Conservation (phyloP, 2,113 vertebrate species). For the Epinephelus lanceolatus region DNA sequence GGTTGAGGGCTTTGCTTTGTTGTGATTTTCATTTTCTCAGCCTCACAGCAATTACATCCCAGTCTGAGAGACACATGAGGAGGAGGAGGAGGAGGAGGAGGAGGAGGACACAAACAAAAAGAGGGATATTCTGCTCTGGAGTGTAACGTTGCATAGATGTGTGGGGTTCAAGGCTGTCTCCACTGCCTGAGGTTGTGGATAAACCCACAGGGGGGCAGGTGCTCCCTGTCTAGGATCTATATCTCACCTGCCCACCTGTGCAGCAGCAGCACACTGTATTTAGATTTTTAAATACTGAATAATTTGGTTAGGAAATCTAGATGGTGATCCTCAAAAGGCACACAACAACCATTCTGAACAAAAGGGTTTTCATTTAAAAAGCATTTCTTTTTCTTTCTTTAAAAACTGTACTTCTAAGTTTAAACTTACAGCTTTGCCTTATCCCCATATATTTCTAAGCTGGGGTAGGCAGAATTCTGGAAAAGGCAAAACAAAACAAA, state of each 20-base stretch:
- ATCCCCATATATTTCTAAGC: not conserved
- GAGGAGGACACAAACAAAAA: slow-evolving; percentile 38
- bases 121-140: slow-evolving; percentile 30
- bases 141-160: slow-evolving; percentile 13
- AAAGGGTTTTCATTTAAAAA: not conserved
- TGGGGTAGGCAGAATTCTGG: no score
- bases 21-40: slow-evolving; percentile 71
- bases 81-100: slow-evolving; percentile 11
- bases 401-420: not conserved
- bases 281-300: not conserved
- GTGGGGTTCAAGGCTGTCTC: slow-evolving; percentile 41
- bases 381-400: not conserved
- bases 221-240: slow-evolving; percentile 2
- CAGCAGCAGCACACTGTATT: not conserved
- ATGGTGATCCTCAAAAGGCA: not conserved
- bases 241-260: slow-evolving; percentile 35
- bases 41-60: slow-evolving; percentile 64
- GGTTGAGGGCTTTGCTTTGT: slow-evolving; percentile 58
- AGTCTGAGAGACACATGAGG: slow-evolving; percentile 35
- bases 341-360: not conserved
- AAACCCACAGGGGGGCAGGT: slow-evolving; percentile 28
- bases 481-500: no score
- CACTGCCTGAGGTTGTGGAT: slow-evolving; percentile 32
- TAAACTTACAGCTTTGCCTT: not conserved
- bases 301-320: not conserved